Conservation (phyloP, 2,888 invertebrate genomes). For the Microctonus aethiopoides region DNA sequence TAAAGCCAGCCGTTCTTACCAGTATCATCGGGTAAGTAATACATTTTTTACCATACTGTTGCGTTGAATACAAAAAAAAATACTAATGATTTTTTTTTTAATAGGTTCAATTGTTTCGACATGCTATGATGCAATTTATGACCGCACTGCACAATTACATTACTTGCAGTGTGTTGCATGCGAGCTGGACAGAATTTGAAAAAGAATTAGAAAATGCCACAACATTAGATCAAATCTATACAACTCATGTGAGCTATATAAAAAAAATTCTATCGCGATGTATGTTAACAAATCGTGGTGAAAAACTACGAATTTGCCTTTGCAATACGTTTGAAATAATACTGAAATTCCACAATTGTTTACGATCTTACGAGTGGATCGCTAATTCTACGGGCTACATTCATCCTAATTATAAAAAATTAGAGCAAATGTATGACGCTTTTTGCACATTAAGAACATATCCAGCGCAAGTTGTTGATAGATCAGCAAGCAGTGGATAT, state of each 20-base stretch:
- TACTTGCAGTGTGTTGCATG: slow-evolving; percentile 79
- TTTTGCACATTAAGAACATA: slow-evolving; percentile 73
- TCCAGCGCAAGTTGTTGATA: slow-evolving; percentile 73
- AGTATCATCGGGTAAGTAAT: slow-evolving; percentile 71
- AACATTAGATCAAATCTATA: slow-evolving; percentile 79
- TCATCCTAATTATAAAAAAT: slow-evolving; percentile 72
- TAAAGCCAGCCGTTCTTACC: slow-evolving; percentile 70
- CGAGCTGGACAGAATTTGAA: slow-evolving; percentile 81
- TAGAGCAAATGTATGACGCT: slow-evolving; percentile 72
- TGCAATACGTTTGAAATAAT: slow-evolving; percentile 80
- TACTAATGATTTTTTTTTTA: slow-evolving; percentile 20
- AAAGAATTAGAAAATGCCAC: slow-evolving; percentile 74
- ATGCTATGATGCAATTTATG: slow-evolving; percentile 81
- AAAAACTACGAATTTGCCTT: slow-evolving; percentile 76
- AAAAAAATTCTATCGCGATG: slow-evolving; percentile 82
- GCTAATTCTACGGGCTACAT: slow-evolving; percentile 68
- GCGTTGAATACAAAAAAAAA: not conserved
- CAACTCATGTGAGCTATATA: slow-evolving; percentile 78
- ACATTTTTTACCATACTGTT: not conserved
- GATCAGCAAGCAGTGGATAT: slow-evolving; percentile 75
- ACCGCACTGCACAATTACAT: slow-evolving; percentile 82
- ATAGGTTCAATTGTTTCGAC: slow-evolving; percentile 76
- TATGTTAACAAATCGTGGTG: slow-evolving; percentile 77
- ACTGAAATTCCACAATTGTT: slow-evolving; percentile 76
- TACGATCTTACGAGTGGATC: slow-evolving; percentile 72